Evolutionary conservation across 2,113 vertebrate genomes (phyloP).

Genomic region (Carassius carassius): DNA sequence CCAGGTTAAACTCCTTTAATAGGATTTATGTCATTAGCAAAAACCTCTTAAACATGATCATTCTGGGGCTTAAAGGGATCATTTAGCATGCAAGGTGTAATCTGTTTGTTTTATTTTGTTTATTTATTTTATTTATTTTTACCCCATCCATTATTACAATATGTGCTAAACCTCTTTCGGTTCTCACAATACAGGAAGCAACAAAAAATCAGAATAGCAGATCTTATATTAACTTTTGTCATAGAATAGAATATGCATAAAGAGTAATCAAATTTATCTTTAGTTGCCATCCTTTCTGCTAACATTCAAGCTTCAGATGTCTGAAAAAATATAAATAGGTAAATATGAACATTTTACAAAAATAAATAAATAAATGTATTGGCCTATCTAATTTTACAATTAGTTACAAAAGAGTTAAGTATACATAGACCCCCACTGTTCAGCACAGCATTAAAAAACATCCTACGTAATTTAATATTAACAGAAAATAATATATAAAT

Average conservation of each 20-base stretch:
- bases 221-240: neutral
- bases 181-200: neutral
- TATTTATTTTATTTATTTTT: neutral
- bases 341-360: neutral
- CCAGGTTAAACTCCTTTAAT: conserved; percentile 68
- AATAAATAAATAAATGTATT: neutral
- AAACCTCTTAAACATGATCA: conserved; percentile 63
- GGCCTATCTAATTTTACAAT: neutral
- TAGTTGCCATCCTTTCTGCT: neutral
- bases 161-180: neutral
- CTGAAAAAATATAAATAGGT: too few species aligned
- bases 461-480: neutral
- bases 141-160: conserved; percentile 16
- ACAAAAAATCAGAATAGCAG: neutral
- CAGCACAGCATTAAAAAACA: neutral
- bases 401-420: neutral
- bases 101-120: conserved; percentile 55
- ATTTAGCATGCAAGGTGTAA: conserved; percentile 71
- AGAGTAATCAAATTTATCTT: neutral
- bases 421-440: neutral
- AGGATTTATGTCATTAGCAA: conserved; percentile 69
- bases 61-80: conserved; percentile 69
- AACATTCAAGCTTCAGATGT: neutral
- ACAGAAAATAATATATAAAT: neutral
- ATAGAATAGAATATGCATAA: neutral